Base-by-base conservation (phyloP, 2,797 vertebrate species). In the Bovichtus diacanthus region DNA sequence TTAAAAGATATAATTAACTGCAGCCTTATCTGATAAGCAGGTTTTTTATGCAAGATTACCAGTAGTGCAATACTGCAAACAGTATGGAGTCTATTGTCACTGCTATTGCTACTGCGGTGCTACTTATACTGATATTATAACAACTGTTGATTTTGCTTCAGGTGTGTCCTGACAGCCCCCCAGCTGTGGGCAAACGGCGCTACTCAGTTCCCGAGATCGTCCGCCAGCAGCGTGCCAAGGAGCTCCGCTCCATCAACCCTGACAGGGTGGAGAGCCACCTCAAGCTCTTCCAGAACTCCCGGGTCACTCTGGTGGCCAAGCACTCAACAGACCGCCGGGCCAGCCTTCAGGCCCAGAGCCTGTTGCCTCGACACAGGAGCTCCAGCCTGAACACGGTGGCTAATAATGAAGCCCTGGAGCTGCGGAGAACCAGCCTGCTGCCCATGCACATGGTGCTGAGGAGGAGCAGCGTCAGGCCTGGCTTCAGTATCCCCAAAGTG, bases 131-230 rank as follows among this genome's bases (percentile, higher is more conserved):
- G 31, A 64, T 63, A 23, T 49, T 31, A 59, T 51, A 8, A 64
- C 0, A 21, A 4, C 9, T 70, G 11, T 36, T 74, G 31, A 5
- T 82, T 68, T 66, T 79, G 39, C 81, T 85, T 46, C 83, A 94
- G 93, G 84, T 99, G 76, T 98, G 97, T 84, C 98, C 97, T 0
- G 92, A 94, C 51, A 96, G 95, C 80, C 96, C 97, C 0, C 98
- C 98, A 0, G 81, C 93, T 6, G 95, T 99, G 19, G 97, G 98
- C 4, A 98, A 97, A 64, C 93, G 93, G 13, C 93, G 95, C 12
- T 91, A 92, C 67, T 95, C 97, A 0, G 97, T 99, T 31, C 97
- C 96, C 59, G 98, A 99, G 81, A 97, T 99, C 74, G 76, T 97
- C 1, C 93, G 88, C 44, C 94, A 93, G 61, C 95, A 96, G 60